phyloP scores from a whole-genome alignment of 2,888 invertebrate species.

The Hirtodrosophila histrioides region DNA sequence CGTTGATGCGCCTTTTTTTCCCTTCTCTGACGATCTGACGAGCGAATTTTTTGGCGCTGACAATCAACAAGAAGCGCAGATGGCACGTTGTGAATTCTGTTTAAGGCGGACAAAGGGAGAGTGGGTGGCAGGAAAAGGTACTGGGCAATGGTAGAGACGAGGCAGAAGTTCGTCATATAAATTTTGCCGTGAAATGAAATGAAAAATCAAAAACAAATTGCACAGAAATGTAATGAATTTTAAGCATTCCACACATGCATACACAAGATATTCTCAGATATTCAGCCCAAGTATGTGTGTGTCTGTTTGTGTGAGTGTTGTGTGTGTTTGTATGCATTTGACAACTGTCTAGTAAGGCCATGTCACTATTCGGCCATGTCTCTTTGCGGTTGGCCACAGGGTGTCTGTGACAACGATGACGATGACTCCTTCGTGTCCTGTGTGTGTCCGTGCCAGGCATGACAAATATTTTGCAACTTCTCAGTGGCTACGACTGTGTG shows the following conservation, averaged over 20 bases:
- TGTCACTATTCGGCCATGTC: conserved; percentile 76
- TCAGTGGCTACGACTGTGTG: conserved; percentile 38
- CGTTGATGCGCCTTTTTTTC: conserved; percentile 45
- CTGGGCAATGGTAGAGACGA: too few species aligned
- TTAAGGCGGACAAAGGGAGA: neutral
- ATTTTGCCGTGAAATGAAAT: conserved; percentile 71
- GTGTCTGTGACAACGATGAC: conserved; percentile 70
- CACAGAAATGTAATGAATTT: conserved; percentile 77
- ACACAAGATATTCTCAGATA: conserved; percentile 36
- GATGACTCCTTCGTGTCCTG: conserved; percentile 47
- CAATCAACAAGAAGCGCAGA: conserved; percentile 62
- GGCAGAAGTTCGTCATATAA: conserved; percentile 49
- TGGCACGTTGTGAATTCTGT: conserved; percentile 32
- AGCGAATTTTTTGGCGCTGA: conserved; percentile 46
- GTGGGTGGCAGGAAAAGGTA: neutral
- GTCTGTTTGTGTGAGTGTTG: conserved; percentile 9
- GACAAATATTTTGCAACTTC: conserved; percentile 77
- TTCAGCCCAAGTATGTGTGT: conserved; percentile 20
- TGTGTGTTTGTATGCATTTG: conserved; percentile 56
- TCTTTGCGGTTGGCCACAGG: conserved; percentile 79
- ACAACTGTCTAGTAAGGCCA: conserved; percentile 78
- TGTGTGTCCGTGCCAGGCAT: conserved; percentile 71
- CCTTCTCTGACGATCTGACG: conserved; percentile 27
- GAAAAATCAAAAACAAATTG: conserved; percentile 79
- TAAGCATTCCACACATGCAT: conserved; percentile 68